Conservation (phyloP, 2,797 vertebrate genomes). For the Epinephelus malabaricus region DNA sequence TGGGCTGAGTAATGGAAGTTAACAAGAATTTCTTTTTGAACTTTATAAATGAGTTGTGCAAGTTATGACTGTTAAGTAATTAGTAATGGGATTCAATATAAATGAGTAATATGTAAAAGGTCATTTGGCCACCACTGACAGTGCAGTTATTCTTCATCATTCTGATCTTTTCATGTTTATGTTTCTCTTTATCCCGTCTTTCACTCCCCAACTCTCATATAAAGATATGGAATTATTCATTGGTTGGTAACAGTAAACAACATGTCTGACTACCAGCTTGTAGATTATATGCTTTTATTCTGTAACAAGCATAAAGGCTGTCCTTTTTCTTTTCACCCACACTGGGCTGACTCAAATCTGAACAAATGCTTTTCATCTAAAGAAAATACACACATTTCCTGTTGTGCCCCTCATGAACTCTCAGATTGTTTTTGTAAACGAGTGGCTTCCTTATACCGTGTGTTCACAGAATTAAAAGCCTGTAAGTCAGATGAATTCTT, state of each 20-base stretch:
- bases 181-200: neutral
- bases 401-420: neutral
- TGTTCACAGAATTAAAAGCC: neutral
- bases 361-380: neutral
- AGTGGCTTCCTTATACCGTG: neutral
- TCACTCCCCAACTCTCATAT: neutral
- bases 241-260: neutral
- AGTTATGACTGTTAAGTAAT: neutral
- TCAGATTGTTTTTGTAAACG: neutral
- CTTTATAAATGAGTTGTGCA: too few species aligned
- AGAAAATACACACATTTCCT: neutral
- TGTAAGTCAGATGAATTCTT: neutral
- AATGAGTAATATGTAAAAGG: neutral
- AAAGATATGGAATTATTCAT: slow-evolving; percentile 10
- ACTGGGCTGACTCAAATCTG: neutral
- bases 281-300: neutral
- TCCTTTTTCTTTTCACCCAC: neutral
- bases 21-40: too few species aligned
- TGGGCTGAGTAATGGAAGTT: neutral
- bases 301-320: neutral
- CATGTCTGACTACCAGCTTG: neutral
- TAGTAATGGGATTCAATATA: neutral
- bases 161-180: neutral
- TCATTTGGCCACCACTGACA: too few species aligned
- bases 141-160: neutral